Base-by-base conservation (phyloP, 1,140 invertebrate species). In the Eueides isabella region DNA sequence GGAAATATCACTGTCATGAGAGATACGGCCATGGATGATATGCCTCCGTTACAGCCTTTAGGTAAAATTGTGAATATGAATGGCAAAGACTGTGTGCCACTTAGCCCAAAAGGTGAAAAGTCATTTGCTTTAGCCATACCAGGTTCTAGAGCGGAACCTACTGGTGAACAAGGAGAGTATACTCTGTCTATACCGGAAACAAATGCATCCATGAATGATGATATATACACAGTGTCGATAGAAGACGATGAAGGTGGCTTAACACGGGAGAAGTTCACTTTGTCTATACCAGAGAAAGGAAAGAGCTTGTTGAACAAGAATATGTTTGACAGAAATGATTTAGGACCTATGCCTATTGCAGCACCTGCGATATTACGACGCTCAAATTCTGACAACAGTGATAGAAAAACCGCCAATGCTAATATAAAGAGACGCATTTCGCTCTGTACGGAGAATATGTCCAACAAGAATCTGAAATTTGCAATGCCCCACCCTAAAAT, bases 1-100 rank as follows among this genome's bases (percentile, higher is more conserved):
- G 92, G 92, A 11, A 93, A 91, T 65, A 92, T 94, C 31, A 94
- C 93, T n/a, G 91, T 94, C 5, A 93, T 94, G 91, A 85, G 92
- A 72, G 88, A 93, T 64, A 84, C 86, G 30, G 71, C 73, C 6
- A 79, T 88, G 62, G 89, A 90, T 19, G 61, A 94, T 12, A 87
- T 93, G 81, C 90, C 92, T 30, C 91, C 90, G 0, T 73, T 93
- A 44, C 88, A 92, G 41, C 91, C 92, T 5, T 71, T 93, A 26
- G 89, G 79, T 23, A 92, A 90, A 77, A 63, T 90, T 5, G 71
- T 84, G 2, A 82, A 78, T 74, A 64, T 88, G 5, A 93, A 92
- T 81, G 88, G 88, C 0, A 92, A 90, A 77, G 91, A 93, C 61
- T 67, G 77, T 23, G 64, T 89, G 28, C 80, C 86, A n/a, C 85